These are phyloP conservation scores for Lordiphosa andalusiaca DNA, from an alignment of 2,888 invertebrate genomes.

Conservation along the genomic window DNA sequence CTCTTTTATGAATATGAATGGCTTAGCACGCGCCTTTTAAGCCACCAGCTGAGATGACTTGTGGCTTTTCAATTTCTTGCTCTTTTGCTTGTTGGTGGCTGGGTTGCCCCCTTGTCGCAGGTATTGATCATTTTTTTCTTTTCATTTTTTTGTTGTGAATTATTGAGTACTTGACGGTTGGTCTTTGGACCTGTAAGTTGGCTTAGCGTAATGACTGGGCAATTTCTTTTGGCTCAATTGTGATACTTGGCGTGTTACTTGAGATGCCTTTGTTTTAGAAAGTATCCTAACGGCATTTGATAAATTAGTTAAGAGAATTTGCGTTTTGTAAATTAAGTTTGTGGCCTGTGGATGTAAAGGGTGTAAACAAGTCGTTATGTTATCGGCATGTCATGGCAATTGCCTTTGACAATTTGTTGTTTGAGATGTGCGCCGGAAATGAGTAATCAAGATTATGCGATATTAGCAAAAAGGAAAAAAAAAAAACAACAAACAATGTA, in stretches of 20 bases:
- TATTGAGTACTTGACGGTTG: conserved; percentile 64
- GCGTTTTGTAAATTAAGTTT: conserved; percentile 39
- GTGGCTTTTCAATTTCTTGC: conserved; percentile 71
- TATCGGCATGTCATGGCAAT: conserved; percentile 28
- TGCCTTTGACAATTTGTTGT: conserved; percentile 58
- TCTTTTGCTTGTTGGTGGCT: conserved; percentile 32
- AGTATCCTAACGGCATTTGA: conserved; percentile 22
- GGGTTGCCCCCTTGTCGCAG: conserved; percentile 41
- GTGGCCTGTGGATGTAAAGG: not conserved
- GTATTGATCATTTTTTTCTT: conserved; percentile 60
- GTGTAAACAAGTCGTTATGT: conserved; percentile 19
- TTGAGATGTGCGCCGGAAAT: conserved; percentile 67
- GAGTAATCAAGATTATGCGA: conserved; percentile 73
- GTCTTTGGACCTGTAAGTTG: conserved; percentile 25
- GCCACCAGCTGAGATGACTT: conserved; percentile 76
- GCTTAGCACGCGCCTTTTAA: conserved; percentile 76
- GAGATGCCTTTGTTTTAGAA: conserved; percentile 66
- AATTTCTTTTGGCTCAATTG: conserved; percentile 57
- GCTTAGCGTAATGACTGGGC: conserved; percentile 57
- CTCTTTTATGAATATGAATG: conserved; percentile 72
- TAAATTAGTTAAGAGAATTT: no score
- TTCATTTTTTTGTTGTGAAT: conserved; percentile 49
- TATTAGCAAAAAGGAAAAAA: conserved; percentile 64
- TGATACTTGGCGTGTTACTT: conserved; percentile 58
- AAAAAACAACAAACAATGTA: no score